Evolutionary conservation across 2,888 invertebrate genomes (phyloP).

Genomic region (Hirtodrosophila histrioides): DNA sequence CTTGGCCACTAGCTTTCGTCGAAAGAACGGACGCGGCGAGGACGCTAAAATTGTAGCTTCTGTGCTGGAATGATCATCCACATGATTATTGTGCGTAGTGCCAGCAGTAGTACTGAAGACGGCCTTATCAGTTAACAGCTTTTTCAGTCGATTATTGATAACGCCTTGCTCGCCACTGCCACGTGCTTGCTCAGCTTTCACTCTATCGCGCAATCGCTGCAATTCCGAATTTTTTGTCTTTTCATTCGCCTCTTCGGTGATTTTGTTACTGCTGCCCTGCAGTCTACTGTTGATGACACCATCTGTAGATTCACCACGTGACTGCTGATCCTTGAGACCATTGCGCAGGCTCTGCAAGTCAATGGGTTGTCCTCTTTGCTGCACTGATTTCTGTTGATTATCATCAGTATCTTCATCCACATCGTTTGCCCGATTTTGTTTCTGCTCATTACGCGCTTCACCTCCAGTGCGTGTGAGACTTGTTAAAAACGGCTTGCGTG

Average conservation of each 20-base stretch:
- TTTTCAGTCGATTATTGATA: slow-evolving; percentile 68
- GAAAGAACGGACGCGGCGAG: slow-evolving; percentile 58
- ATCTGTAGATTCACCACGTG: slow-evolving; percentile 40
- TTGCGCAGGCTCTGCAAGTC: slow-evolving; percentile 65
- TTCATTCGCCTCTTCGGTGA: slow-evolving; percentile 22
- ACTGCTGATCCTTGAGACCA: slow-evolving; percentile 60
- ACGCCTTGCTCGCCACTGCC: slow-evolving; percentile 62
- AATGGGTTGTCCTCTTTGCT: slow-evolving; percentile 19
- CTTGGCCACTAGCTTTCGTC: slow-evolving; percentile 76
- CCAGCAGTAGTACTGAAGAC: background rate
- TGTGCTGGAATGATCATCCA: slow-evolving; percentile 1
- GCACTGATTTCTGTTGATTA: slow-evolving; percentile 1
- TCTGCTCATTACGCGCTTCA: slow-evolving; percentile 3
- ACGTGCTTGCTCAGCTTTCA: slow-evolving; percentile 62
- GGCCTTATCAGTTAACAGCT: slow-evolving; percentile 63
- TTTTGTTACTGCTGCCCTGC: slow-evolving; percentile 10
- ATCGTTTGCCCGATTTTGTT: slow-evolving; percentile 12
- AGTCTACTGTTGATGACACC: slow-evolving; percentile 51
- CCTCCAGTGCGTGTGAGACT: slow-evolving; percentile 38
- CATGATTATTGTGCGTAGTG: slow-evolving; percentile 7
- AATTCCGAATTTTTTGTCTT: slow-evolving; percentile 48
- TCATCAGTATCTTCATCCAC: slow-evolving; percentile 2
- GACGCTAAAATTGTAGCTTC: slow-evolving; percentile 5
- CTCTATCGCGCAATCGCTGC: slow-evolving; percentile 65
- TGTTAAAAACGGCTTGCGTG: slow-evolving; percentile 55